Conservation (phyloP, 1,140 invertebrate species). For the Drosophila elegans region DNA sequence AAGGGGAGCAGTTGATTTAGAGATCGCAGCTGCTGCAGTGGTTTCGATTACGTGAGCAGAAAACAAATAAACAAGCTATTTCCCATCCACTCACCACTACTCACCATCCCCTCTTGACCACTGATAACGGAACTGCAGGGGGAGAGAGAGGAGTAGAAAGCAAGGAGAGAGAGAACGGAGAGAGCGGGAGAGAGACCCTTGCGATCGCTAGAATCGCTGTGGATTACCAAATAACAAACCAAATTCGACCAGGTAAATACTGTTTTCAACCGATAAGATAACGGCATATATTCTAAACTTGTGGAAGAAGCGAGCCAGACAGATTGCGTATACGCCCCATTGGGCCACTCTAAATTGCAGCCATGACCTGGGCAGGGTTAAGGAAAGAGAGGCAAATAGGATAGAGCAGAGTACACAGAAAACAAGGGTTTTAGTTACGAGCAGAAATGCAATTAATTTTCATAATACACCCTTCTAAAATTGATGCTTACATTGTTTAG, state of each 20-base stretch:
- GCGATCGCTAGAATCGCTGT: conserved; percentile 15
- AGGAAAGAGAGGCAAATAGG: neutral
- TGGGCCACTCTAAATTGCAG: conserved; percentile 3
- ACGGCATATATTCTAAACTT: conserved; percentile 20
- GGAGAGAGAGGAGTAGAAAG: conserved; percentile 4
- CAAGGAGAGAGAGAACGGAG: neutral
- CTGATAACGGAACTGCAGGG: conserved; percentile 21
- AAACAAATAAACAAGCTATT: conserved; percentile 44
- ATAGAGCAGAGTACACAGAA: neutral
- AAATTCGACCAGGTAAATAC: conserved; percentile 28
- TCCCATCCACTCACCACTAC: neutral
- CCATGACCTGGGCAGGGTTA: conserved; percentile 17
- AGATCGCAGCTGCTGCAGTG: conserved; percentile 39
- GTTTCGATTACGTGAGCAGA: conserved; percentile 53
- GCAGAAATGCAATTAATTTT: neutral
- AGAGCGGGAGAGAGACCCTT: neutral
- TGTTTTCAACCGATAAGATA: conserved; percentile 28
- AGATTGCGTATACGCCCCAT: conserved; percentile 34
- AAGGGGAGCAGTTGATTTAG: neutral
- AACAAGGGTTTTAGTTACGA: neutral
- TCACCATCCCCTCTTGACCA: conserved; percentile 9
- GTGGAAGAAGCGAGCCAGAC: conserved; percentile 5
- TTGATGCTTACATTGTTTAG: neutral
- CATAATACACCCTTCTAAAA: too few species aligned
- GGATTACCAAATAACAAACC: conserved; percentile 27